Conservation (phyloP, 2,797 vertebrate species). For the Otolemur crassicaudatus region DNA sequence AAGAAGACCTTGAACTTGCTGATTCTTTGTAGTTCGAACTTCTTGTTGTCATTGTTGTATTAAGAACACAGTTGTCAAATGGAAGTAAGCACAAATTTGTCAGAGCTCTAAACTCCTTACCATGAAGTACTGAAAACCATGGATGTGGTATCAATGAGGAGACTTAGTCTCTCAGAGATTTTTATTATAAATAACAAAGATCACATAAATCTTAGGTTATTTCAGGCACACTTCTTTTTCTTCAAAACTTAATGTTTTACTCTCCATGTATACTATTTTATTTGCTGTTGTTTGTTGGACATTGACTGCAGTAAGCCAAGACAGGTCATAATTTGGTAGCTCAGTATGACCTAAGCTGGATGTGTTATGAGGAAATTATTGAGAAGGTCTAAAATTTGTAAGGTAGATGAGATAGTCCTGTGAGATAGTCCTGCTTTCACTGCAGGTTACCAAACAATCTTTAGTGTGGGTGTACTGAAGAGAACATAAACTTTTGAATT, state of each 20-base stretch:
- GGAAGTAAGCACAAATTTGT: neutral
- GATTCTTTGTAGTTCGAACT: neutral
- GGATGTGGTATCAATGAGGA: neutral
- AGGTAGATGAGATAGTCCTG: neutral
- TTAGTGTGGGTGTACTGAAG: neutral
- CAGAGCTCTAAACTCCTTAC: neutral
- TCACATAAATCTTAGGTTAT: neutral
- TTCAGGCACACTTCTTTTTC: neutral
- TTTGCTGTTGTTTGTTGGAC: neutral
- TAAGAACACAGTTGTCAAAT: neutral
- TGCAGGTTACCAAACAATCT: neutral
- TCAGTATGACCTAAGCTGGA: neutral
- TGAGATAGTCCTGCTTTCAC: neutral
- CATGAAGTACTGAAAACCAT: neutral
- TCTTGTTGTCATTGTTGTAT: neutral
- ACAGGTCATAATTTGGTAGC: neutral
- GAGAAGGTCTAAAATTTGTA: neutral
- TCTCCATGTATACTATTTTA: neutral
- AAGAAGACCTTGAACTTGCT: neutral
- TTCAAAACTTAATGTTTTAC: neutral
- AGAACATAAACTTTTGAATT: neutral
- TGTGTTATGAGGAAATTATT: neutral
- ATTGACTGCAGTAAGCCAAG: neutral
- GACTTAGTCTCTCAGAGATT: neutral
- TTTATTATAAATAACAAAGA: neutral